Evolutionary conservation across 2,113 vertebrate genomes (phyloP).

Genomic region (Cinclus cinclus): DNA sequence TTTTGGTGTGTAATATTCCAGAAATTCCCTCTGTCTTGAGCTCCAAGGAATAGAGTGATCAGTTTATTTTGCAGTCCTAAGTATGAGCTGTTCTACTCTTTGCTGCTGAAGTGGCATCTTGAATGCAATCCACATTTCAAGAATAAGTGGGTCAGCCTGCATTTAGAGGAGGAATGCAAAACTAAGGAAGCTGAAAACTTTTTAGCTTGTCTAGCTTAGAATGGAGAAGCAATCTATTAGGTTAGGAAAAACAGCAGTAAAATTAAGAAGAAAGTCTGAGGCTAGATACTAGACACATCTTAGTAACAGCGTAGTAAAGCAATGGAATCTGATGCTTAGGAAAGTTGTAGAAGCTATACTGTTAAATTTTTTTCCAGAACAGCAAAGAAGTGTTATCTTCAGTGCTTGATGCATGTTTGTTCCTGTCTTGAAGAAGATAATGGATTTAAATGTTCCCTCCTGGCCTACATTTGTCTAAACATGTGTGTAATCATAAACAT

Average conservation of each 20-base stretch:
- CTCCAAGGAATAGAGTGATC: not conserved
- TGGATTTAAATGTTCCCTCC: not conserved
- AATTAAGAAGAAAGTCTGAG: not conserved
- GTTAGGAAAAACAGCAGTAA: not conserved
- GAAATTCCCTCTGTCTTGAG: not conserved
- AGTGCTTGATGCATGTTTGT: rapidly evolving
- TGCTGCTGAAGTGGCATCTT: not conserved
- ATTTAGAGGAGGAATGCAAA: not conserved
- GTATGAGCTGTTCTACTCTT: not conserved
- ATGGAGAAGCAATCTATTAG: not conserved
- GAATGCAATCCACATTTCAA: not conserved
- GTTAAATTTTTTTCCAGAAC: not conserved
- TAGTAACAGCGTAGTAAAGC: not conserved
- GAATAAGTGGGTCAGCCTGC: not conserved
- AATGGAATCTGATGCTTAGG: not conserved
- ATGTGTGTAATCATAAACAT: not conserved
- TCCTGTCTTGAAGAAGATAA: not conserved
- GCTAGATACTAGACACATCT: not conserved
- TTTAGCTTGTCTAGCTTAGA: not conserved
- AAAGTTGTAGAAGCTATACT: not conserved
- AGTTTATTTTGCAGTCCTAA: not conserved
- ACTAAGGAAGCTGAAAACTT: not conserved
- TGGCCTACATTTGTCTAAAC: not conserved
- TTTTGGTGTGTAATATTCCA: not conserved
- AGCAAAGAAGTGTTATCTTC: not conserved